Percentiles rank a stretch among this genome's conserved stretches.
These are phyloP conservation scores for Yponomeuta sedellus DNA, from an alignment of 2,888 invertebrate species.

Conservation along the genomic window DNA sequence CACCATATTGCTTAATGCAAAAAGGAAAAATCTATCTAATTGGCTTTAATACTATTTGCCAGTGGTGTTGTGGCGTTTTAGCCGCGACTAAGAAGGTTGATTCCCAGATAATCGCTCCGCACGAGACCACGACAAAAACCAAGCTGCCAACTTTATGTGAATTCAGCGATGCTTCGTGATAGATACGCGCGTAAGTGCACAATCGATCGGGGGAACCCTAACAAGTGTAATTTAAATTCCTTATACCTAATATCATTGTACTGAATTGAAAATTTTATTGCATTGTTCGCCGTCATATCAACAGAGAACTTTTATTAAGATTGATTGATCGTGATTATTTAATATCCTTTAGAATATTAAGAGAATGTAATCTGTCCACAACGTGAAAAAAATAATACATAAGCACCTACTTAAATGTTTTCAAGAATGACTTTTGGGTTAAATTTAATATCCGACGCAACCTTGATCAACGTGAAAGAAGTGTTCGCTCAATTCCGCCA, in stretches of 20 bases:
- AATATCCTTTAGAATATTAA: not conserved
- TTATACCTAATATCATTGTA: not conserved
- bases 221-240: not conserved
- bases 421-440: not conserved
- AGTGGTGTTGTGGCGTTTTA: not conserved
- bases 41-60: not conserved
- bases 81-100: not conserved
- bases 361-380: not conserved
- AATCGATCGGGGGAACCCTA: not conserved
- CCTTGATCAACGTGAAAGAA: slow-evolving; percentile 40
- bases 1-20: not conserved
- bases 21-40: not conserved
- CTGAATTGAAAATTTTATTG: not conserved
- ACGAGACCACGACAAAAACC: not conserved
- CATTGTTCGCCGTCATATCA: not conserved
- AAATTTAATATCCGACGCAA: slow-evolving; percentile 16
- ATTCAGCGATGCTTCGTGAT: not conserved
- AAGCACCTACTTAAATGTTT: not conserved
- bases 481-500: slow-evolving; percentile 55
- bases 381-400: not conserved
- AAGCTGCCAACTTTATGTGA: not conserved
- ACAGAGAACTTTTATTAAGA: not conserved
- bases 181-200: not conserved
- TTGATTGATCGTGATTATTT: slow-evolving; percentile 1
- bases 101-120: not conserved